Evolutionary conservation across 2,113 vertebrate species (phyloP), one percentile per base, ranked within the genome.

Genomic region (Corythoichthys haematopterus): DNA sequence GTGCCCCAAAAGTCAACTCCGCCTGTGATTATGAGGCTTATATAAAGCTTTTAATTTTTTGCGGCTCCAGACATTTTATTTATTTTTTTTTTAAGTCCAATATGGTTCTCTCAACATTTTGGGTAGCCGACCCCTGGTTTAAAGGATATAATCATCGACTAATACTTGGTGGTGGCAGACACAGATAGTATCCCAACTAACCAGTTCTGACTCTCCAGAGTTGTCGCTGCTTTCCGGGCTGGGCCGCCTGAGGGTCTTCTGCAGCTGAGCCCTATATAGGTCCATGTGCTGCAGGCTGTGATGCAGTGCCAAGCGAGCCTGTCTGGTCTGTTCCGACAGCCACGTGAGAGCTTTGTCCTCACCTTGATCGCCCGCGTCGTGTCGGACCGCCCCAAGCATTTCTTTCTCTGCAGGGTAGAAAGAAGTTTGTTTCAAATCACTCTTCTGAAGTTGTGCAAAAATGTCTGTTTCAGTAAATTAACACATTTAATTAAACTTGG

Each of bases 261-360:
- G 92, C 46, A 95, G 91, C 70, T 92, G 81, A 15, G 77, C 77
- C 66, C 91, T 92, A 73, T 94, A 92, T 63, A 72, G 79, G 53
- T 89, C 94, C 93, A 95, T 92, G 79, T 91, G 91, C 79, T 91
- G 90, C 62, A 98, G 84, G 3, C 91, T 96, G 71, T 84, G 88
- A 73, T 92, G 89, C 59, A 93, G 74, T 80, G 95, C 92, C 10
- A 77, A 82, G 69, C 91, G 88, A 61, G 83, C 80, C 84, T 89
- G 91, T 76, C 91, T 89, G 80, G 90, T 94, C 68, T 94, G 92
- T 37, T 88, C 79, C 1, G 92, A 93, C 40, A 95, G 77, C 4
- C 83, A 91, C 60, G 84, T 89, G 74, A 95, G 75, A 63, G 76
- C 53, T 0, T 16, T 43, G 0, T 55, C 35, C 16, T 72, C 57